Base-by-base conservation (phyloP, 2,888 invertebrate genomes). In the Rhagophthalmus giganteus region DNA sequence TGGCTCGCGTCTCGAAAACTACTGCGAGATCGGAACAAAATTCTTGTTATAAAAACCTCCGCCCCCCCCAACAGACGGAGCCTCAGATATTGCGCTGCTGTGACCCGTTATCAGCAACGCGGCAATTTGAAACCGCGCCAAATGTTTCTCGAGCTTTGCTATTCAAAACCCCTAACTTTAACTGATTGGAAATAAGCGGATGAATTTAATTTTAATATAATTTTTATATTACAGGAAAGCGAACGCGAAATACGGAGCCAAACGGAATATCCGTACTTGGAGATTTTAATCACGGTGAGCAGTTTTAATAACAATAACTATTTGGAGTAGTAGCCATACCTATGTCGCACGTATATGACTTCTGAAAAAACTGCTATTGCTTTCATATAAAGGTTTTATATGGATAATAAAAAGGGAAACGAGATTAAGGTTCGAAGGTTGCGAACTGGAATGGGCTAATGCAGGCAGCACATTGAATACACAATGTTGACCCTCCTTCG, bases 201-300 rank as follows among this genome's bases (percentile, higher is more conserved):
- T 47, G 53, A 50, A 54, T 57, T 42, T 47, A 41, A 52, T 46
- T 47, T 41, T 47, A 46, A 46, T 41, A 25, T 34, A 37, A 26
- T 55, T 54, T 56, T 54, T 58, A 28, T 63, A 55, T 73, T 74
- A 12, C 71, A 76, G 76, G 73, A 33, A 67, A 74, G 55, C 70
- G 72, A 62, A 69, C 67, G 40, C 67, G 75, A 53, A 74, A 75
- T 64, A 67, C 71, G 51, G 76, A 74, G 59, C 67, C 74, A 47
- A 75, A 74, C 64, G 73, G 74, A 53, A 72, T 76, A 65, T 70
- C 74, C 57, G 69, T 72, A 48, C 63, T 73, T 45, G 74, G 71
- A 58, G 74, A 75, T 66, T 74, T 74, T 71, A 76, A 73, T 72
- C 74, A 72, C 62, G 75, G 76, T 76, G 68, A 71, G 75, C 68